phyloP scores from a whole-genome alignment of 2,888 invertebrate species.

The Biston stratarius region DNA sequence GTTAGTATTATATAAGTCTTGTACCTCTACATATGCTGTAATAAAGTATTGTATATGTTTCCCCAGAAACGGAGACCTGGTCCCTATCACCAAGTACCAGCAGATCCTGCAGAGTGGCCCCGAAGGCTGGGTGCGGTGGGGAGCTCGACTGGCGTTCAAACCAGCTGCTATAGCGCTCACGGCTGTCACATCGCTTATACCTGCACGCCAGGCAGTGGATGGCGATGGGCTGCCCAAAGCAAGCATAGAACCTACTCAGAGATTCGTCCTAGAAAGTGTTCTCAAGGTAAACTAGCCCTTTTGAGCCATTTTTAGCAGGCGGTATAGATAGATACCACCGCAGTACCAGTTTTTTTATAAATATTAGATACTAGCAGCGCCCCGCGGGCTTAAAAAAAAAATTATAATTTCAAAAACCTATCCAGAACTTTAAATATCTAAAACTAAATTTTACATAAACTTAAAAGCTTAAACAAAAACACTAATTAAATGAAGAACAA shows the following conservation, averaged over 20 bases:
- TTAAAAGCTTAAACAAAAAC: too few species aligned
- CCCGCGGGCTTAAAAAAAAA: too few species aligned
- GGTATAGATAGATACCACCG: not conserved
- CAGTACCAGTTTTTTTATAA: too few species aligned
- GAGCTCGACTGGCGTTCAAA: constrained; percentile 73
- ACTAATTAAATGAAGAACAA: too few species aligned
- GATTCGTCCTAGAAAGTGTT: constrained; percentile 76
- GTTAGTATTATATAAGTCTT: too few species aligned
- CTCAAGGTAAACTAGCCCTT: constrained; percentile 60
- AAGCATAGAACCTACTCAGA: constrained; percentile 72
- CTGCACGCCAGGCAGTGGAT: constrained; percentile 65
- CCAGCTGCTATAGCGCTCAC: constrained; percentile 75
- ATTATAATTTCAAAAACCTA: too few species aligned
- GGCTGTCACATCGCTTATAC: constrained; percentile 70
- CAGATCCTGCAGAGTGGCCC: constrained; percentile 76
- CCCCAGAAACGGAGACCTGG: constrained; percentile 68
- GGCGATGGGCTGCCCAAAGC: constrained; percentile 76
- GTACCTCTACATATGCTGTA: not conserved
- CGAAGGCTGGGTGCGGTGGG: constrained; percentile 80
- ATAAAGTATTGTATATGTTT: constrained; percentile 22
- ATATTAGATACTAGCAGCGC: too few species aligned
- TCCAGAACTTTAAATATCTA: too few species aligned
- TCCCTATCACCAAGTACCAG: constrained; percentile 74
- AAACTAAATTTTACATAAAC: too few species aligned
- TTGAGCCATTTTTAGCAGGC: not conserved